These are phyloP conservation scores for Drosophila kikkawai DNA, from an alignment of 1,140 invertebrate genomes.

Conservation along the genomic window DNA sequence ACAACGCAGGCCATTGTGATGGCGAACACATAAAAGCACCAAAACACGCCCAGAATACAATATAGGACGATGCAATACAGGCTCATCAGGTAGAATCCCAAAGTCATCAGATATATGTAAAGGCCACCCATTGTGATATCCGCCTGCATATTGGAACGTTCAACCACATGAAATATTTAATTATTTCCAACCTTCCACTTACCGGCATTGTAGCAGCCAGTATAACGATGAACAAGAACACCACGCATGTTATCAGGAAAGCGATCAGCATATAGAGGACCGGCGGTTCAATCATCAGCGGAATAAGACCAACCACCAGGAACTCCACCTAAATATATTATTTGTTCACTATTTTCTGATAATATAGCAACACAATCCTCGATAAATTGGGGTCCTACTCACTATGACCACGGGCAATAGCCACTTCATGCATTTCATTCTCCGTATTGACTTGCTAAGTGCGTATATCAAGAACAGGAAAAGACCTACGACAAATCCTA, in stretches of 20 bases:
- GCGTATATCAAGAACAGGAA: conserved; percentile 32
- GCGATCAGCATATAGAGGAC: conserved; percentile 4
- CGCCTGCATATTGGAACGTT: conserved; percentile 12
- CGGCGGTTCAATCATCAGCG: conserved; percentile 7
- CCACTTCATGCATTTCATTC: conserved; percentile 21
- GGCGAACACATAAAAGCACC: conserved; percentile 45
- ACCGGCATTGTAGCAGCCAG: conserved; percentile 26
- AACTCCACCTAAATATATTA: conserved; percentile 38
- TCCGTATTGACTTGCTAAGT: conserved; percentile 9
- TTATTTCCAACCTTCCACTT: conserved; percentile 10
- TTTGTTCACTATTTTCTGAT: not conserved
- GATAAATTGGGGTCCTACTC: conserved; percentile 5
- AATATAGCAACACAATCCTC: not conserved
- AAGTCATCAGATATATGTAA: conserved; percentile 18
- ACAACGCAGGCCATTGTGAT: conserved; percentile 25
- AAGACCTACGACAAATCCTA: conserved; percentile 22
- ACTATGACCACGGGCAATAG: conserved; percentile 23
- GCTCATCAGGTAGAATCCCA: conserved; percentile 29
- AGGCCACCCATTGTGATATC: conserved; percentile 44
- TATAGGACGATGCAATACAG: conserved; percentile 34
- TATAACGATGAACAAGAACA: conserved; percentile 15
- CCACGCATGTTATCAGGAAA: conserved; percentile 17
- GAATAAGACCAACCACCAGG: conserved; percentile 6
- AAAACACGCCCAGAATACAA: conserved; percentile 6
- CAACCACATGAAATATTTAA: no score